Percentiles rank a stretch among this genome's conserved stretches.
phyloP scores from a whole-genome alignment of 2,113 vertebrate species.

The Deroptyus accipitrinus region DNA sequence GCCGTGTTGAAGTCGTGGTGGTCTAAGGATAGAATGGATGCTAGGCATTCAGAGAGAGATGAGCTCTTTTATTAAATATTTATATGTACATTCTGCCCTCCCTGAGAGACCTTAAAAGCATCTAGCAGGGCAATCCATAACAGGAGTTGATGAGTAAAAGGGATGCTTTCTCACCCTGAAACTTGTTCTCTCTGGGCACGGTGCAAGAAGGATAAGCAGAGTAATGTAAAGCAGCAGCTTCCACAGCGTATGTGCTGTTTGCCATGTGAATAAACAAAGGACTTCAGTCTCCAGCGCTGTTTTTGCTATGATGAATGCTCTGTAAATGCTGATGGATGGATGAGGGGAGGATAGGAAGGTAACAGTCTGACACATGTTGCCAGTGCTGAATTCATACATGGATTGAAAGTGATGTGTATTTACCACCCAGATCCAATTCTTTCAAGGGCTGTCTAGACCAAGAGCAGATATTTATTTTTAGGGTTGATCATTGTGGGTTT shows the following conservation, averaged over 20 bases:
- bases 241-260: not conserved
- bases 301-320: not conserved
- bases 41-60: not conserved
- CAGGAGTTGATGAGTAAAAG: not conserved
- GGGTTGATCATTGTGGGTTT: constrained; percentile 38
- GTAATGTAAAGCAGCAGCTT: not conserved
- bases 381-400: not conserved
- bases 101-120: not conserved
- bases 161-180: not conserved
- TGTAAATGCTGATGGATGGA: constrained; percentile 28
- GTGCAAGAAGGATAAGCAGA: not conserved
- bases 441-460: constrained; percentile 47
- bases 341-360: not conserved
- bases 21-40: constrained; percentile 47
- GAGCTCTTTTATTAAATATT: constrained; percentile 2
- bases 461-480: constrained; percentile 62
- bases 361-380: not conserved
- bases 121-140: not conserved
- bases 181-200: not conserved
- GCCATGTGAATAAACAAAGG: constrained; percentile 1
- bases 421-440: constrained; percentile 54
- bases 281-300: not conserved
- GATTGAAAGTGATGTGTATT: not conserved
- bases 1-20: not conserved
- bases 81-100: not conserved